A percentile compares a stretch with the other conserved stretches of the same genome.
Evolutionary conservation across 30 jellyfish, hydroid and myxozoan genomes (phyloP).

Genomic region (Nemopilema nomurai): DNA sequence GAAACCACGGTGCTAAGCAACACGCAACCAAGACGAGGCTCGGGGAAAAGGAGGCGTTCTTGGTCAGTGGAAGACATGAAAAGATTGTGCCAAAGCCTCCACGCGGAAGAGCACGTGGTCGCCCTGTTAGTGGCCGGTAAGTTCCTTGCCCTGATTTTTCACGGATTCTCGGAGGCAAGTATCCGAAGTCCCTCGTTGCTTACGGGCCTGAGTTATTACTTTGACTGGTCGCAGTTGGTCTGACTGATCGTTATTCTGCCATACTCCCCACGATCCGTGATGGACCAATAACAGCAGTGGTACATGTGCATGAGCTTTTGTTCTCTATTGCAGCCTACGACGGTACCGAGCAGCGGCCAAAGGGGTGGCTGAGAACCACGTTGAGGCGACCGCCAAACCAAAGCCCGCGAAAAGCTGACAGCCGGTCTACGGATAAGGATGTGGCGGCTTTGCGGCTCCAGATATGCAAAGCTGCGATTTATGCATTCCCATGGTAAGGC

Average conservation of each 20-base stretch:
- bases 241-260: not conserved
- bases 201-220: too few species aligned
- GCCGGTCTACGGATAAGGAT: too few species aligned
- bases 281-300: not conserved
- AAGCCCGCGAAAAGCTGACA: not conserved
- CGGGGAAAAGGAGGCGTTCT: not conserved
- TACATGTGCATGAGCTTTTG: not conserved
- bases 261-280: not conserved
- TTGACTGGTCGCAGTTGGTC: too few species aligned
- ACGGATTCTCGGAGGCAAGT: too few species aligned
- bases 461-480: too few species aligned
- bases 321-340: not conserved
- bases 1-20: not conserved
- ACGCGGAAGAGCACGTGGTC: conserved; percentile 41
- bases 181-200: too few species aligned
- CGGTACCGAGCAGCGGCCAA: conserved; percentile 10
- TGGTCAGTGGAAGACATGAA: not conserved
- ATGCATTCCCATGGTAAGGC: too few species aligned
- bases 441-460: too few species aligned
- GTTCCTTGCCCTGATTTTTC: not conserved
- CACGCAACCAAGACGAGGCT: not conserved
- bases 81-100: conserved; percentile 47
- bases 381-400: not conserved
- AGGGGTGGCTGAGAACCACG: not conserved
- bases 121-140: conserved; percentile 49